A percentile compares a stretch with the other conserved stretches of the same genome.
Conservation (phyloP, 1,140 invertebrate species). For the Holotrichia oblita region DNA sequence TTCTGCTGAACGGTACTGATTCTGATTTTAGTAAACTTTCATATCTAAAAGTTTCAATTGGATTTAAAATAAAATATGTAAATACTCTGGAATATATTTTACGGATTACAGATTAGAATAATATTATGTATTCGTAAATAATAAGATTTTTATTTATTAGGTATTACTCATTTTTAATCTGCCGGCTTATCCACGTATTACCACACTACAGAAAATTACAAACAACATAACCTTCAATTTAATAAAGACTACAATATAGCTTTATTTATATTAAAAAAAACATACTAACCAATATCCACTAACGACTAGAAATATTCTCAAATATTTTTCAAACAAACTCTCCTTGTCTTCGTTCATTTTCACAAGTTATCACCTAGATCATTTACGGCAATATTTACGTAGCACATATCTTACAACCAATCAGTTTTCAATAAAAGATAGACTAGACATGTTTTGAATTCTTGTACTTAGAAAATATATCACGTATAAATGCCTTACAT, state of each 20-base stretch:
- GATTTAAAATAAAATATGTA: no score
- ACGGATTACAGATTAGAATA: neutral
- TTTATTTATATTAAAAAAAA: constrained; percentile 34
- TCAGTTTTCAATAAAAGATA: neutral
- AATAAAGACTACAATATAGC: constrained; percentile 29
- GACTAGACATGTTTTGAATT: neutral
- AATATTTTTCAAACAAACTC: constrained; percentile 68
- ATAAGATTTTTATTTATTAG: no score
- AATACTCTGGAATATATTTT: neutral
- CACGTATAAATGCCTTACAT: neutral
- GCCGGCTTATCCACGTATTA: neutral
- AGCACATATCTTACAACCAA: neutral
- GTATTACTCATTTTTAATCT: no score
- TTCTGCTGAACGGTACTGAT: no score
- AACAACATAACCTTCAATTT: constrained; percentile 38
- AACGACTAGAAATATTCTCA: constrained; percentile 76
- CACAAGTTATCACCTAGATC: neutral
- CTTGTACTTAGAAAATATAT: neutral
- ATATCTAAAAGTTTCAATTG: no score
- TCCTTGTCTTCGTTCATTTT: constrained; percentile 49
- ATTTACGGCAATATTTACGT: constrained; percentile 30
- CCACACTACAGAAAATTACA: neutral
- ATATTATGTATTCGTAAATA: no score
- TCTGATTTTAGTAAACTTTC: no score
- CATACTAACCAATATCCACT: constrained; percentile 75